These are phyloP conservation scores for Ecdyonurus torrentis DNA, from an alignment of 2,888 invertebrate genomes.

Conservation along the genomic window DNA sequence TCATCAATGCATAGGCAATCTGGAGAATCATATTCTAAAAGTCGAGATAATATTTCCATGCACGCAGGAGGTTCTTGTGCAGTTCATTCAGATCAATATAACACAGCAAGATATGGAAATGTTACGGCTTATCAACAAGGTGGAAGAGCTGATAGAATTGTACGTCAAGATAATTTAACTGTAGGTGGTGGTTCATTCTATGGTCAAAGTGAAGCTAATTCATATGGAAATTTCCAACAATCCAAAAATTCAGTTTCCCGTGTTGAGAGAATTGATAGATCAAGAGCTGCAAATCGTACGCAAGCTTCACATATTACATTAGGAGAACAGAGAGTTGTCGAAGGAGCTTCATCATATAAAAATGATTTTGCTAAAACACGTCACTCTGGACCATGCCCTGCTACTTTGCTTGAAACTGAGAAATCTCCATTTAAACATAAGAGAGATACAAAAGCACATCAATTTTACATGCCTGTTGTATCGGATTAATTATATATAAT, in stretches of 20 bases:
- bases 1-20: constrained; percentile 46
- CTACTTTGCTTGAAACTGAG: constrained; percentile 49
- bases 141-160: constrained; percentile 15
- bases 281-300: constrained; percentile 3
- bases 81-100: background rate
- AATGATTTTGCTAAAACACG: constrained; percentile 57
- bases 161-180: constrained; percentile 24
- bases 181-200: constrained; percentile 13
- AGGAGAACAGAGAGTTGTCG: constrained; percentile 41
- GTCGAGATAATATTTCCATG: constrained; percentile 7
- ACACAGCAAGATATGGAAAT: background rate
- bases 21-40: background rate
- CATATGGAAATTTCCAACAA: constrained; percentile 42
- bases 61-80: constrained; percentile 2
- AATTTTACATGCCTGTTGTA: constrained; percentile 58
- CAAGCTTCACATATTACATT: constrained; percentile 53
- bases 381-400: constrained; percentile 60
- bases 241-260: too few relatives aligned
- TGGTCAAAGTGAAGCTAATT: constrained; percentile 45
- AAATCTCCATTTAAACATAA: constrained; percentile 68
- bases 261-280: constrained; percentile 20
- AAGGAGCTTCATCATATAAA: constrained; percentile 49
- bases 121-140: constrained; percentile 7
- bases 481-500: constrained; percentile 14
- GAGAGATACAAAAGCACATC: constrained; percentile 67